Conservation (phyloP, 2,113 vertebrate genomes). For the Phoxinus phoxinus region DNA sequence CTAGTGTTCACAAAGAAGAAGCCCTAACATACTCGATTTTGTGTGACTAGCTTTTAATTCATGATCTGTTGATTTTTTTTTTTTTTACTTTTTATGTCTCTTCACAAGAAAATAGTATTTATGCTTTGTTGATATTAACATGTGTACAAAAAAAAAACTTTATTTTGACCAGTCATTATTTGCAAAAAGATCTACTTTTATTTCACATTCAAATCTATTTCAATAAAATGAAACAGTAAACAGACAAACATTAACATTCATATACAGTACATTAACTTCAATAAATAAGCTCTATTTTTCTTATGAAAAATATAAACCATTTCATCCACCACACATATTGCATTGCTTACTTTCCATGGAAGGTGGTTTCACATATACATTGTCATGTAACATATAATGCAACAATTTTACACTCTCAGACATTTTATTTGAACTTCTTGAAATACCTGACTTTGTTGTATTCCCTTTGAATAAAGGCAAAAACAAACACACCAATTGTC, state of each 20-base stretch:
- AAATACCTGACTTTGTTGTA: constrained; percentile 5
- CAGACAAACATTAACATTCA: constrained; percentile 40
- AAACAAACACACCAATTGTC: constrained; percentile 15
- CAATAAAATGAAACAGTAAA: constrained; percentile 23
- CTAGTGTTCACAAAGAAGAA: constrained; percentile 1
- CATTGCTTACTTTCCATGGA: constrained; percentile 33
- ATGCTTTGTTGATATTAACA: no score
- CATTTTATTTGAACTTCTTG: background rate
- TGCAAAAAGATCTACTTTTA: constrained; percentile 47
- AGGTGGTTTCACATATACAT: constrained; percentile 22
- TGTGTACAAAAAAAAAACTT: no score
- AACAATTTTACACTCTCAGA: background rate
- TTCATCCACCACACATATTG: constrained; percentile 50
- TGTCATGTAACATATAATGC: background rate
- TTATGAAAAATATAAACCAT: constrained; percentile 63
- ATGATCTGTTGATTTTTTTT: background rate
- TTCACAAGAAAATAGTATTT: no score
- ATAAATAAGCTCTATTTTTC: constrained; percentile 59
- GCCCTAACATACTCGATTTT: background rate
- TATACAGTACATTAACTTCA: constrained; percentile 31
- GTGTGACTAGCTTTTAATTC: background rate
- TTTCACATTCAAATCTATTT: constrained; percentile 8
- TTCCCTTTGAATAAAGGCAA: background rate
- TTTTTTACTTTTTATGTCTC: no score
- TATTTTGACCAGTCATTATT: constrained; percentile 28